These are phyloP conservation scores for Ophion obscuratus DNA, from an alignment of 2,888 invertebrate genomes.

Conservation along the genomic window DNA sequence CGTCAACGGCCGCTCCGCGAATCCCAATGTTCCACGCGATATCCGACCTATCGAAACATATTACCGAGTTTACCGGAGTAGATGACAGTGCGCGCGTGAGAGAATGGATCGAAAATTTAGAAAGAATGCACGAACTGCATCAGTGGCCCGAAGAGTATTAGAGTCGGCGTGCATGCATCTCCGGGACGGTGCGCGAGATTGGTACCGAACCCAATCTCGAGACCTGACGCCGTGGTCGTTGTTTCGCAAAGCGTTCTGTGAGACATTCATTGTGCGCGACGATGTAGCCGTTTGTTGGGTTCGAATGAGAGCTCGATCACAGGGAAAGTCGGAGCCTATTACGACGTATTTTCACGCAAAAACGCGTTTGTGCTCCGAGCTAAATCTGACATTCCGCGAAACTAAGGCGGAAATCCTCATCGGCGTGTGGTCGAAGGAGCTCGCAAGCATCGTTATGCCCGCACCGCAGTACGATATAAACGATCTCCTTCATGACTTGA, in stretches of 20 bases:
- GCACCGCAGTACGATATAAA: background rate
- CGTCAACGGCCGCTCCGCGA: too few species aligned
- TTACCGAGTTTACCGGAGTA: too few species aligned
- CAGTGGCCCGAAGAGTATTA: constrained; percentile 42
- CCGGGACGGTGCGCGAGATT: constrained; percentile 22
- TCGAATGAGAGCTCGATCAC: background rate
- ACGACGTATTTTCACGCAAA: constrained; percentile 14
- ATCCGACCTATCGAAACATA: too few species aligned
- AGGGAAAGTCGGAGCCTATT: background rate
- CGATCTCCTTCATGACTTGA: background rate
- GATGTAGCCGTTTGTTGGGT: background rate
- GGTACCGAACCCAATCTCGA: background rate
- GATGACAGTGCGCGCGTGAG: background rate
- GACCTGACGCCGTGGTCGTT: background rate
- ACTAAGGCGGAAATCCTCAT: background rate
- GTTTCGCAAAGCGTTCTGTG: constrained; percentile 22
- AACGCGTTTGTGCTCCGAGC: background rate
- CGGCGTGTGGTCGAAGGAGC: background rate
- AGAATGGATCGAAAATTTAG: constrained; percentile 44
- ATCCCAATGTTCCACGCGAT: too few species aligned
- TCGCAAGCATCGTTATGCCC: background rate
- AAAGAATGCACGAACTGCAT: constrained; percentile 19
- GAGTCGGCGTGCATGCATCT: background rate
- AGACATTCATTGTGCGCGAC: background rate
- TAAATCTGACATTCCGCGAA: background rate